These are phyloP conservation scores for Coecobrya sp. DNA, from an alignment of 2,888 invertebrate genomes.

Conservation along the genomic window DNA sequence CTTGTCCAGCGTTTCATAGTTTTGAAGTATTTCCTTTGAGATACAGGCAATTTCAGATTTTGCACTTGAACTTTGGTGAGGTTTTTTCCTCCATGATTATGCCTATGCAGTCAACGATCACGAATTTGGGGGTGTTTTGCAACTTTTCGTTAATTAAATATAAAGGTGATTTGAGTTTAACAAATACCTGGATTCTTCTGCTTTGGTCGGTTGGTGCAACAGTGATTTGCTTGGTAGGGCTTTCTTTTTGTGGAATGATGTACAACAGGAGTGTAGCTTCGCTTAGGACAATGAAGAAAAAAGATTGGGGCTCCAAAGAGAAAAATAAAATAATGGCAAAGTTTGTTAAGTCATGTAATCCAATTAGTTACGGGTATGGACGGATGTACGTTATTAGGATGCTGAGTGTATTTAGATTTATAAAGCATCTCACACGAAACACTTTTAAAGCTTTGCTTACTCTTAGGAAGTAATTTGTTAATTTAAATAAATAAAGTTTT, in stretches of 20 bases:
- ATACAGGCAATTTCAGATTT: conserved; percentile 37
- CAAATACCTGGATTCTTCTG: conserved; percentile 20
- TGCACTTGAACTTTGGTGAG: conserved; percentile 40
- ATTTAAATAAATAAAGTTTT: neutral
- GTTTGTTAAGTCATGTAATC: conserved; percentile 59
- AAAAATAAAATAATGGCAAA: conserved; percentile 45
- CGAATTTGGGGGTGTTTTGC: conserved; percentile 39
- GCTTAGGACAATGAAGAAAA: conserved; percentile 9
- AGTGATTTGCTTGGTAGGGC: neutral
- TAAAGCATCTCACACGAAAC: conserved; percentile 26
- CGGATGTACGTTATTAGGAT: conserved; percentile 61
- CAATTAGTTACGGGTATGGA: conserved; percentile 69
- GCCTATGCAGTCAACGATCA: neutral
- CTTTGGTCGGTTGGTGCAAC: conserved; percentile 43
- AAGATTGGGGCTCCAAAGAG: conserved; percentile 38
- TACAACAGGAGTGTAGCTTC: conserved; percentile 27
- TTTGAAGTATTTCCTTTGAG: conserved; percentile 4
- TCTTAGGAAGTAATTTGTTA: neutral
- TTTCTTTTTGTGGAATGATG: conserved; percentile 55
- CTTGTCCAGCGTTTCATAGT: neutral
- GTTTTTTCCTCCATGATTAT: conserved; percentile 37
- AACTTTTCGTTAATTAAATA: conserved; percentile 51
- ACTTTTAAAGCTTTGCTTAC: conserved; percentile 53
- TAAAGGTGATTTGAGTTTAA: conserved; percentile 51
- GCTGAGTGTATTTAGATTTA: conserved; percentile 40